A percentile compares a stretch with the other conserved stretches of the same genome.
Evolutionary conservation across 1,140 invertebrate species (phyloP).

Genomic region (Spodoptera litura): DNA sequence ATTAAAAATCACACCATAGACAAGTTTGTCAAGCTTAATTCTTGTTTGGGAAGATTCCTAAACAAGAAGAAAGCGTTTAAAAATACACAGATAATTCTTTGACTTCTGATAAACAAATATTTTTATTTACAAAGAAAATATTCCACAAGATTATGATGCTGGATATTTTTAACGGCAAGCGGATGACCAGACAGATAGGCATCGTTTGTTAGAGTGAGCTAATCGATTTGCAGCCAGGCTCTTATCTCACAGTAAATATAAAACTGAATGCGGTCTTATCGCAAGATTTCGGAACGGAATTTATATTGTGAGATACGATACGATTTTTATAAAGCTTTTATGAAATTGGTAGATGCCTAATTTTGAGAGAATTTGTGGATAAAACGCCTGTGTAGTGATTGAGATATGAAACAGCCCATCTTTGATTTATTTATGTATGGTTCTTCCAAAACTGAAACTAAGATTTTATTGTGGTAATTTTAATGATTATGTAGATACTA

Average conservation of each 20-base stretch:
- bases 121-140: conserved; percentile 1
- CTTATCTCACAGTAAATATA: conserved; percentile 70
- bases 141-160: conserved; percentile 6
- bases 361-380: not conserved
- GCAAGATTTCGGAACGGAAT: conserved; percentile 53
- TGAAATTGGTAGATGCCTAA: not conserved
- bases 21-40: not conserved
- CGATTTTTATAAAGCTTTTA: conserved; percentile 32
- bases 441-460: too few relatives aligned
- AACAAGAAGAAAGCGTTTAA: not conserved
- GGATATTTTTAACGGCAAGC: conserved; percentile 32
- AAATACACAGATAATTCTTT: too few relatives aligned
- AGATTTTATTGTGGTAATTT: too few relatives aligned
- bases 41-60: too few relatives aligned
- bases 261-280: conserved; percentile 73
- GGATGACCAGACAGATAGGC: conserved; percentile 52
- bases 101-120: too few relatives aligned
- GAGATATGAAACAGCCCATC: too few relatives aligned
- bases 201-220: conserved; percentile 64
- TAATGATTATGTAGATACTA: too few relatives aligned
- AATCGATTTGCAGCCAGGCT: conserved; percentile 66
- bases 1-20: not conserved
- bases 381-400: not conserved
- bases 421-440: too few relatives aligned
- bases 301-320: conserved; percentile 51